Evolutionary conservation across 1,140 invertebrate genomes (phyloP).

Genomic region (Lepeophtheirus salmonis): DNA sequence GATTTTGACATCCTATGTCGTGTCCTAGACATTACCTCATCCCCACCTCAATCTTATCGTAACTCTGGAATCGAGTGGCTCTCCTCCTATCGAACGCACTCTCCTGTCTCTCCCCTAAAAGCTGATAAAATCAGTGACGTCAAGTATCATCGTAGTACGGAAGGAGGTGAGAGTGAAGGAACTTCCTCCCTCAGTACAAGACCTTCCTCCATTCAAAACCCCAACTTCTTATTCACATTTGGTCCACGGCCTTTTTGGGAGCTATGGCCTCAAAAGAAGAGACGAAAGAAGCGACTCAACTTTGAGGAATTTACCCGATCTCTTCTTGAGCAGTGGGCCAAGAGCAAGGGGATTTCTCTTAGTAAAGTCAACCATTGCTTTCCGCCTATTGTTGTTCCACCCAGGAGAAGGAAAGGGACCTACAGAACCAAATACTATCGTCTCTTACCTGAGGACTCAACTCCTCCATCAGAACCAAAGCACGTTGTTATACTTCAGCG

Average conservation of each 20-base stretch:
- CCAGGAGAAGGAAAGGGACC: too few species aligned
- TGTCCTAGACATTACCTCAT: background rate
- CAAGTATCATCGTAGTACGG: constrained; percentile 2
- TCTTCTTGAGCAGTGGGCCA: constrained; percentile 15
- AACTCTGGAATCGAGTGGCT: constrained; percentile 14
- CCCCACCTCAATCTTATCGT: constrained; percentile 6
- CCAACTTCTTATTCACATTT: constrained; percentile 13
- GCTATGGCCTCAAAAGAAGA: constrained; percentile 14
- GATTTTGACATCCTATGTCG: constrained; percentile 14
- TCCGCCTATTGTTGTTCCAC: too few species aligned
- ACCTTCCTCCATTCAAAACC: too few species aligned
- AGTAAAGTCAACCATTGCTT: background rate
- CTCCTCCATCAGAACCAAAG: too few species aligned
- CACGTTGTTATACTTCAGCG: too few species aligned
- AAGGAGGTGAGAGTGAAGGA: background rate
- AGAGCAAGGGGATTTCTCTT: background rate
- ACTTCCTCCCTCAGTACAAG: background rate
- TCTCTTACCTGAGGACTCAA: too few species aligned
- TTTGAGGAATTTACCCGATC: constrained; percentile 6
- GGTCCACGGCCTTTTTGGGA: constrained; percentile 18
- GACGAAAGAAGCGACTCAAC: constrained; percentile 8
- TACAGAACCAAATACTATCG: too few species aligned
- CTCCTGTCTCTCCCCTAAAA: constrained; percentile 5
- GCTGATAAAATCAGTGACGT: constrained; percentile 15
- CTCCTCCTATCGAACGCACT: constrained; percentile 12